These are phyloP conservation scores for Zapus hudsonius DNA, from an alignment of 2,113 vertebrate genomes.

Conservation along the genomic window DNA sequence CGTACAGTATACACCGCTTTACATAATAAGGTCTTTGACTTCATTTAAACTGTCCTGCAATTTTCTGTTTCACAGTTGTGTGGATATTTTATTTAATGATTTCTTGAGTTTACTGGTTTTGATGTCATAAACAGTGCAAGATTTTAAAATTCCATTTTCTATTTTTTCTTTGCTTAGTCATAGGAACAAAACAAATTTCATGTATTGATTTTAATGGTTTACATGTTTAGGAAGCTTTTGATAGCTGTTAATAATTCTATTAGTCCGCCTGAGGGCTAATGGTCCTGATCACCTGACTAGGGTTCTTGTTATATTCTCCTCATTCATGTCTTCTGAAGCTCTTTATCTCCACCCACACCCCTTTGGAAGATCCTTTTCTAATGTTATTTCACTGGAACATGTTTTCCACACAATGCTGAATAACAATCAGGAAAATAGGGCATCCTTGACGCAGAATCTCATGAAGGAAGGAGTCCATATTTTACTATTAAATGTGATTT, in stretches of 20 bases:
- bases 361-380: background rate
- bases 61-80: background rate
- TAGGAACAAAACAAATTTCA: background rate
- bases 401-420: background rate
- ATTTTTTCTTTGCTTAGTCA: background rate
- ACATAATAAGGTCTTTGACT: background rate
- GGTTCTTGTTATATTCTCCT: background rate
- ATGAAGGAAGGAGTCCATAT: background rate
- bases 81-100: background rate
- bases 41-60: background rate
- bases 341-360: background rate
- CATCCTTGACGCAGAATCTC: background rate
- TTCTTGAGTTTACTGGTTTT: background rate
- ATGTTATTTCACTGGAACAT: background rate
- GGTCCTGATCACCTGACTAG: too few relatives aligned
- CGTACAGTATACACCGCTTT: background rate
- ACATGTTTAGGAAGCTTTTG: background rate
- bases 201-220: constrained; percentile 16
- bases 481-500: background rate
- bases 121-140: background rate
- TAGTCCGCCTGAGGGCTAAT: background rate
- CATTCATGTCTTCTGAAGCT: background rate
- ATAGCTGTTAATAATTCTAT: background rate
- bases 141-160: background rate
- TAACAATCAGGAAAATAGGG: background rate